phyloP scores from a whole-genome alignment of 2,888 invertebrate species.

The Eulithis testata region DNA sequence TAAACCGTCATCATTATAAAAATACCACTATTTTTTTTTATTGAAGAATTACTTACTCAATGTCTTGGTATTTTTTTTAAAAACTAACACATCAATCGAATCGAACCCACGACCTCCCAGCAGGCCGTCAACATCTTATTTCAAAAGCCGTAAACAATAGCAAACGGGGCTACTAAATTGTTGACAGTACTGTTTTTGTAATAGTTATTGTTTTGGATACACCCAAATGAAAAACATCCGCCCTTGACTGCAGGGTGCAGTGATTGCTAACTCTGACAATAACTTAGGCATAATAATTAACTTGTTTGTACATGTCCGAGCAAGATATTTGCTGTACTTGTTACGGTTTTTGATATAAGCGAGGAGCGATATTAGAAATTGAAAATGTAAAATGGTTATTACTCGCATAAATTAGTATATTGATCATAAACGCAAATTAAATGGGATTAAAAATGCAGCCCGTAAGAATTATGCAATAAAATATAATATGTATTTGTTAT shows the following conservation, averaged over 20 bases:
- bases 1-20: no score
- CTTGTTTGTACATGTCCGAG: conserved; percentile 65
- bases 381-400: no score
- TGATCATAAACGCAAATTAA: no score
- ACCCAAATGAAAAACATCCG: conserved; percentile 26
- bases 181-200: conserved; percentile 23
- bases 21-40: no score
- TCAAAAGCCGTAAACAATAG: conserved; percentile 21
- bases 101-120: conserved; percentile 1
- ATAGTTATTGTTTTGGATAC: conserved; percentile 37
- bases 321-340: conserved; percentile 44
- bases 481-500: no score
- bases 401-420: no score
- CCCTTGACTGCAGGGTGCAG: conserved; percentile 60
- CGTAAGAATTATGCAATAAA: no score
- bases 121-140: conserved; percentile 22
- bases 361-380: conserved; percentile 15
- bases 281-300: conserved; percentile 67
- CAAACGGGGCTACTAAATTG: conserved; percentile 28
- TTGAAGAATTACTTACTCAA: no score
- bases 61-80: no score
- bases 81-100: no score
- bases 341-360: conserved; percentile 19
- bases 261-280: conserved; percentile 69
- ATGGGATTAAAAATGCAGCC: no score